A percentile compares a stretch with the other conserved stretches of the same genome.
Conservation (phyloP, 2,113 vertebrate genomes). For the Seriola rivoliana region DNA sequence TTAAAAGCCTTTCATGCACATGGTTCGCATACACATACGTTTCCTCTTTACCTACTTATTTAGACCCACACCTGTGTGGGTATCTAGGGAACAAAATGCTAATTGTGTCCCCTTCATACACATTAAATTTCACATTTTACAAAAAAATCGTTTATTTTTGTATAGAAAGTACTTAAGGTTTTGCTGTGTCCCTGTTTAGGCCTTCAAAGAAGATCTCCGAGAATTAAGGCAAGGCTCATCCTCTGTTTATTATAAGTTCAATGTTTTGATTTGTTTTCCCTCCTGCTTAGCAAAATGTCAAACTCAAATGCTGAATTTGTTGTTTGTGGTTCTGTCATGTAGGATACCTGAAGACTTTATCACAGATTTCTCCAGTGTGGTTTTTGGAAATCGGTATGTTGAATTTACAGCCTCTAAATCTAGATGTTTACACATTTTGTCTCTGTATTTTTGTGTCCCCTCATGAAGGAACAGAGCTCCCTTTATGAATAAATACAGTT, state of each 20-base stretch:
- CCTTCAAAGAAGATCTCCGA: slow-evolving; percentile 90
- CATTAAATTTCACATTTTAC: neutral
- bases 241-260: neutral
- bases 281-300: neutral
- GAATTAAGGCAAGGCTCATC: slow-evolving; percentile 83
- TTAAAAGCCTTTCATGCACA: too few relatives aligned
- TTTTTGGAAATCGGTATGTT: slow-evolving; percentile 89
- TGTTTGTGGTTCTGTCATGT: slow-evolving; percentile 52
- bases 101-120: neutral
- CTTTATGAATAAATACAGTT: neutral
- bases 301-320: neutral
- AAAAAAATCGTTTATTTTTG: neutral
- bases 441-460: neutral
- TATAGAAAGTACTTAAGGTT: neutral
- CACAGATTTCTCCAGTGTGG: slow-evolving; percentile 86
- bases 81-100: neutral
- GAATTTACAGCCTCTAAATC: neutral
- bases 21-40: too few relatives aligned
- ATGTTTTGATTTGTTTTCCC: neutral
- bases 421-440: neutral
- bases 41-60: neutral
- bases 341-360: slow-evolving; percentile 91
- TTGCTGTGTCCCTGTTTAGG: slow-evolving; percentile 75
- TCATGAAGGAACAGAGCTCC: neutral
- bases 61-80: neutral